Base-by-base conservation (phyloP, 1,140 invertebrate species). In the Sitobion miscanthi region DNA sequence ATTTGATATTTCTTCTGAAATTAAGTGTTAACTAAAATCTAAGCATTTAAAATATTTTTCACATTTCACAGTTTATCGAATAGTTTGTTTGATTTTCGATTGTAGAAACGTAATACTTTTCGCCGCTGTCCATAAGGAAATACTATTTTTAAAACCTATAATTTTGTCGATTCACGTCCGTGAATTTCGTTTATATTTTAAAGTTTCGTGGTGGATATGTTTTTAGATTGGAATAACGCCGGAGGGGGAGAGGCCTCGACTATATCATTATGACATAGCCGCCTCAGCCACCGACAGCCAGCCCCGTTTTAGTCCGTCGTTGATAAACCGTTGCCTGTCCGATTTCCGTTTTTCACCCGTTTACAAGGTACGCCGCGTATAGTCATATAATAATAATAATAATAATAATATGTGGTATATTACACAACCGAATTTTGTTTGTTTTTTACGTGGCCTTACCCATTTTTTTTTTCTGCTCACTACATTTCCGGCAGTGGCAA, bases 311-410 rank as follows among this genome's bases (percentile, higher is more conserved):
- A n/a, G 62, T 69, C 62, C 62, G 62, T 85, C 30, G 49, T 89
- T 89, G 87, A 89, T 52, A 89, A 89, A 89, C 87, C 49, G 49
- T 54, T 7, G 83, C 23, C 49, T n/a, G 47, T 89, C 45, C 49
- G 14, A 89, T 54, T 54, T 89, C 35, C 87, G 47, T 89, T 89
- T 89, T 89, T 52, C n/a, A 52, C n/a, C 35, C 87, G 87, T 54
- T 89, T 89, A 9, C n/a, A 35, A 88, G 42, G 62, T 30, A 35
- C 62, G 4, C 62, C 30, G 62, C 62, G 17, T 77, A 42, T 42
- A 77, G 62, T 77, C 62, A 77, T 77, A 77, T 77, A 77, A 77
- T 5, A 77, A 77, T 77, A 69, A n/a, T 62, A 62, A 62, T 62
- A 62, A 62, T 57, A 57, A 62, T 62, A 69, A 77, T 77, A 77